phyloP scores from a whole-genome alignment of 2,113 vertebrate genomes.

The Actinemys pallida region DNA sequence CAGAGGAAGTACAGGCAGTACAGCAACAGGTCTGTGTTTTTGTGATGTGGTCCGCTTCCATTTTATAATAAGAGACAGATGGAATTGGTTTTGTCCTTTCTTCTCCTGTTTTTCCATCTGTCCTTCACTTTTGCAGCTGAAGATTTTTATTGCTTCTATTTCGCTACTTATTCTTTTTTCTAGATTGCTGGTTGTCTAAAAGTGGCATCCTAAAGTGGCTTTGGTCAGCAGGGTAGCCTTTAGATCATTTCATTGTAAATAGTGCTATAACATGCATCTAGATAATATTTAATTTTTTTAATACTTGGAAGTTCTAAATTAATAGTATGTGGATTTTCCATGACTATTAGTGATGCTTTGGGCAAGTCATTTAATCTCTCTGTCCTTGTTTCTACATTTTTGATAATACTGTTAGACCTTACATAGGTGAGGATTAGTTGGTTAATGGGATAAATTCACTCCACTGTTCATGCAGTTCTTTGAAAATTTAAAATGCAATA shows the following conservation, averaged over 20 bases:
- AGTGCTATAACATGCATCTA: background rate
- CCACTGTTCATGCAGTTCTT: background rate
- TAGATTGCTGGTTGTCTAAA: background rate
- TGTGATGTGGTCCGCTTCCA: background rate
- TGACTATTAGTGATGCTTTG: background rate
- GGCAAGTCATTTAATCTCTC: background rate
- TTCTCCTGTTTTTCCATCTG: background rate
- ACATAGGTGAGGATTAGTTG: background rate
- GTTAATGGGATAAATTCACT: background rate
- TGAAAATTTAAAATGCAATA: background rate
- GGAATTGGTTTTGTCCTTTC: background rate
- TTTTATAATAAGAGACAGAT: background rate
- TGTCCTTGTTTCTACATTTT: background rate
- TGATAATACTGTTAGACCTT: background rate
- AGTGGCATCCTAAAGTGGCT: background rate
- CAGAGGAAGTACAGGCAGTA: constrained; percentile 92
- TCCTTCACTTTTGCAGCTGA: background rate
- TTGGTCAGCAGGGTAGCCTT: background rate
- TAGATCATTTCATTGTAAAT: background rate
- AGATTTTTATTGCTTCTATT: background rate
- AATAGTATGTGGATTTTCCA: background rate
- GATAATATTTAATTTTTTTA: background rate
- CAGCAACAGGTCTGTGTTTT: constrained; percentile 87
- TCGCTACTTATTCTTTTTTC: background rate
- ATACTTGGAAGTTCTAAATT: background rate